Evolutionary conservation across 2,888 invertebrate species (phyloP), one percentile per base, ranked within the genome.

Genomic region (Argyra leucocephala): DNA sequence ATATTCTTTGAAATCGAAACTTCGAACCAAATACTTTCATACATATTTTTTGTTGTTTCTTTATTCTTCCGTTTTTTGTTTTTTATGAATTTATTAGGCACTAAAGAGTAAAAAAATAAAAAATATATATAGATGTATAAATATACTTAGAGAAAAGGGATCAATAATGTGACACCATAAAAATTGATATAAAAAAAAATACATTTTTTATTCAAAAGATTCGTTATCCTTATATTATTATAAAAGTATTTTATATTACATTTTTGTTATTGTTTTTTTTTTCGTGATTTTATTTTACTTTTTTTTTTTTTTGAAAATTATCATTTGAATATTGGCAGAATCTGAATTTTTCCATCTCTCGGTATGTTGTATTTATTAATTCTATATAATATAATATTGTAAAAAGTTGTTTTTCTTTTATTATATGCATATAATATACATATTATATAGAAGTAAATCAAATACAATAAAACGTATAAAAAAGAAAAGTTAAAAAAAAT

Each of bases 81-180:
- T 48, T 48, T 48, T 48, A 48, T 48, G 48, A 48, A 48, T 48
- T 48, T 48, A 48, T 48, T 48, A 48, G 48, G 48, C 48, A 48
- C 1, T 15, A n/a, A 48, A 18, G 18, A 48, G 18, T 12, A 5
- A 48, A 48, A 48, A 48, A 48, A 48, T 18, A n/a, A 18, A 48
- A 48, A 9, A 48, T 48, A 48, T 5, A 48, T n/a, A 48, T 48
- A 12, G 15, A 10, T 31, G 31, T 31, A 26, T 7, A 26, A 26
- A 4, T 6, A 26, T 6, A 26, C 4, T 6, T 4, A 12, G 12
- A 31, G 12, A 31, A 48, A 48, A 48, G 18, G 48, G 48, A 48
- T 48, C 48, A 48, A 48, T 48, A 48, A 48, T 48, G 18, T 48
- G 48, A 48, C 48, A 48, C 48, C 48, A 48, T 48, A 48, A 48